A percentile compares a stretch with the other conserved stretches of the same genome.
These are phyloP conservation scores for Orycteropus afer DNA, from an alignment of 2,113 vertebrate species.

Conservation along the genomic window DNA sequence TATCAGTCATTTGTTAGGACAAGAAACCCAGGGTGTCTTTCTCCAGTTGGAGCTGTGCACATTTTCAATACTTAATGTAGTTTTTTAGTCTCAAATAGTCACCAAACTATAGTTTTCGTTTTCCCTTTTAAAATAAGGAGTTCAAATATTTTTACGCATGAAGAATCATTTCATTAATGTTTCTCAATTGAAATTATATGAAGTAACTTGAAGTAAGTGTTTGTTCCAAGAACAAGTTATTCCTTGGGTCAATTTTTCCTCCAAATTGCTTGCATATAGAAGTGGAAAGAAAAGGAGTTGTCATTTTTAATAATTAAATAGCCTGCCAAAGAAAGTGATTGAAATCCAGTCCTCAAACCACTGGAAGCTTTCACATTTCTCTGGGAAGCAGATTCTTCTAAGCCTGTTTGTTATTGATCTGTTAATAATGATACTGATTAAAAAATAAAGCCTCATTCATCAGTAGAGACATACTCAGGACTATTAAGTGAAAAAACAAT, in stretches of 20 bases:
- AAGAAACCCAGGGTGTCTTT: background rate
- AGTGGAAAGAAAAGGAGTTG: background rate
- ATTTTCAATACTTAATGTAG: slow-evolving; percentile 19
- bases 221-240: slow-evolving; percentile 28
- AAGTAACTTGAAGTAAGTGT: background rate
- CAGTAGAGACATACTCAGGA: slow-evolving; percentile 44
- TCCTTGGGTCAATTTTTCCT: background rate
- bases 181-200: slow-evolving; percentile 29
- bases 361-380: slow-evolving; percentile 64
- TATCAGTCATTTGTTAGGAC: background rate
- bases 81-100: background rate
- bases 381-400: slow-evolving; percentile 53
- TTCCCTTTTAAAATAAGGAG: background rate
- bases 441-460: slow-evolving; percentile 74
- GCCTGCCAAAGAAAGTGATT: slow-evolving; percentile 41
- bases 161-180: slow-evolving; percentile 40
- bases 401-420: slow-evolving; percentile 68
- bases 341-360: slow-evolving; percentile 59
- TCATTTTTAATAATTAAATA: slow-evolving; percentile 75
- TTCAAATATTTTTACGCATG: slow-evolving; percentile 7
- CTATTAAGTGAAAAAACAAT: slow-evolving; percentile 1
- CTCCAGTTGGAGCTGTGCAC: background rate
- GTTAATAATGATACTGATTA: slow-evolving; percentile 70
- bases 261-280: background rate
- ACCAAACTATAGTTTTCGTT: background rate